Percentiles rank a stretch among this genome's conserved stretches.
Evolutionary conservation across 2,113 vertebrate species (phyloP).

Genomic region (Alligator sinensis): DNA sequence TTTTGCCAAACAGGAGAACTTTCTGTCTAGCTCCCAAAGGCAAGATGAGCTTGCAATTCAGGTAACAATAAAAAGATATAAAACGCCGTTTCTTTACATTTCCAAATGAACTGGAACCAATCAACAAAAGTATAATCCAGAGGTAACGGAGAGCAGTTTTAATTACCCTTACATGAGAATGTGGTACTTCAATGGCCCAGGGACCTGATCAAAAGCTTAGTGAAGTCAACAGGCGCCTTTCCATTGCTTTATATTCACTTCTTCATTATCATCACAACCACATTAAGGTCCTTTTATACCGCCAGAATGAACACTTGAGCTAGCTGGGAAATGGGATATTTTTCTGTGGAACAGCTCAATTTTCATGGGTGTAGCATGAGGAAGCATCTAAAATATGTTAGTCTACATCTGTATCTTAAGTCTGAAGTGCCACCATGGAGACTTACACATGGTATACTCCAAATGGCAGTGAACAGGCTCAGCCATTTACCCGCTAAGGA

Average conservation of each 20-base stretch:
- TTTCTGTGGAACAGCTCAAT: not conserved
- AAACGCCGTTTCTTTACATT: not conserved
- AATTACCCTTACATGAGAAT: not conserved
- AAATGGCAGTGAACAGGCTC: accelerated
- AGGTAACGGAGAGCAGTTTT: not conserved
- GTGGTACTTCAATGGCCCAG: accelerated
- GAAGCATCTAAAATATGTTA: not conserved
- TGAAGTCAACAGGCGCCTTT: too few species aligned
- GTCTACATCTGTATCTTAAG: not conserved
- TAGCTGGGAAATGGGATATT: not conserved
- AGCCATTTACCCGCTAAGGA: not conserved
- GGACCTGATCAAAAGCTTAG: too few species aligned
- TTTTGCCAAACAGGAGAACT: not conserved
- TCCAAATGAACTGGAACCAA: not conserved
- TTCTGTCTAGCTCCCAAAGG: not conserved
- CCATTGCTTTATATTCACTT: too few species aligned
- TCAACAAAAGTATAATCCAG: not conserved
- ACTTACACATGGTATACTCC: accelerated
- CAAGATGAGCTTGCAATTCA: not conserved
- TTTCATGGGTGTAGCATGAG: accelerated
- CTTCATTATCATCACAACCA: not conserved
- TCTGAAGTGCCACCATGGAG: not conserved
- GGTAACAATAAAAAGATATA: not conserved
- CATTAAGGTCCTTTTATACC: not conserved
- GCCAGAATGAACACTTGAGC: not conserved